Evolutionary conservation across 2,888 invertebrate species (phyloP).

Genomic region (Encarsia formosa): DNA sequence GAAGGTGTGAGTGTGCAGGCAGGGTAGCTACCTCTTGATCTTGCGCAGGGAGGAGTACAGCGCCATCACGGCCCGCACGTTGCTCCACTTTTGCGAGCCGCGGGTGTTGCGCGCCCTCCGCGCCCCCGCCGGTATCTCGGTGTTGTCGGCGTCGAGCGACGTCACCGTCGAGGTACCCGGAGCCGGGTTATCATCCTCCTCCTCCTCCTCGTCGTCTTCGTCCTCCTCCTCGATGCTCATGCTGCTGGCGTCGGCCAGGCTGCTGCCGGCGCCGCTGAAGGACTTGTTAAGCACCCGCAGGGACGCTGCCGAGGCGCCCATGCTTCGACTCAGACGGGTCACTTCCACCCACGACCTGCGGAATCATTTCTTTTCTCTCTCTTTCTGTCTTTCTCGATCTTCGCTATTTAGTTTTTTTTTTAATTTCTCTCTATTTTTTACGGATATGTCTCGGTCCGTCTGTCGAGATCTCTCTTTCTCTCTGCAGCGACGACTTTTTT

Average conservation of each 20-base stretch:
- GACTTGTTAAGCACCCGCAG: slow-evolving; percentile 14
- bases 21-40: slow-evolving; percentile 71
- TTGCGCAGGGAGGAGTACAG: slow-evolving; percentile 85
- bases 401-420: background rate
- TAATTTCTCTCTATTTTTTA: slow-evolving; percentile 5
- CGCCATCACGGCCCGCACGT: slow-evolving; percentile 83
- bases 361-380: slow-evolving; percentile 26
- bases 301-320: background rate
- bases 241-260: slow-evolving; percentile 38
- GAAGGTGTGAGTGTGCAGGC: background rate
- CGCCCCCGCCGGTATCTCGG: slow-evolving; percentile 39
- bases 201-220: slow-evolving; percentile 3
- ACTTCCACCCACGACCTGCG: slow-evolving; percentile 22
- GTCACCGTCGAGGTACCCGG: slow-evolving; percentile 39
- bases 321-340: background rate
- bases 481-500: slow-evolving; percentile 1
- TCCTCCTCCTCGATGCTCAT: background rate
- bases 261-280: slow-evolving; percentile 11
- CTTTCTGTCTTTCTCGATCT: slow-evolving; percentile 8
- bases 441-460: slow-evolving; percentile 36
- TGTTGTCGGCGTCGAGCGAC: slow-evolving; percentile 42
- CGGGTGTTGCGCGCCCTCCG: slow-evolving; percentile 44
- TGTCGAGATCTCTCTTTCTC: slow-evolving; percentile 35
- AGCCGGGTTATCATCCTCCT: background rate
- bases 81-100: slow-evolving; percentile 73